Base-by-base conservation (phyloP, 2,888 invertebrate genomes). In the Pseudolycoriella hygida region DNA sequence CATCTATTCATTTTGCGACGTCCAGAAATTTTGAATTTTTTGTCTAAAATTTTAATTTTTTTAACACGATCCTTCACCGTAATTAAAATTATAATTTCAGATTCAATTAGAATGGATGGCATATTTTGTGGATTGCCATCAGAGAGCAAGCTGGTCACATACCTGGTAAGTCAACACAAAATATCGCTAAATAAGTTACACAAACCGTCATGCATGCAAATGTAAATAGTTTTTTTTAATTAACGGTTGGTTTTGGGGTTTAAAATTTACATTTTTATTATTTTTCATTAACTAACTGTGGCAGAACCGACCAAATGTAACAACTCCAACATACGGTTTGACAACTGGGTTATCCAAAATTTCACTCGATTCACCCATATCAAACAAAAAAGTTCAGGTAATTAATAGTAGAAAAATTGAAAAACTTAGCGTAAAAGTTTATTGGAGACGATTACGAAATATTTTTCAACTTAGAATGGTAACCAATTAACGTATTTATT, bases 111-210 rank as follows among this genome's bases (percentile, higher is more conserved):
- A 51, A 84, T 84, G 84, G 84, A 84, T 71, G 80, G 80, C 51
- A 74, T 82, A 62, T 76, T 78, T 59, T 76, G 76, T 61, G 82
- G 81, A 57, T 73, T 85, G 56, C 85, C 85, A 42, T 78, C 84
- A 64, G 85, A 86, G 67, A 86, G 85, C 49, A 86, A 86, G 67
- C 69, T 86, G 60, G 83, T 80, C 48, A 84, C 83, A 49, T 86
- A 86, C 61, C 84, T 85, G 84, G 85, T 85, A 67, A 64, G 62
- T 34, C n/a, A 14, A 14, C 8, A 25, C 25, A 25, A 25, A 25
- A 25, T 25, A 25, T 25, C 25, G 5, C 4, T 25, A 25, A n/a
- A n/a, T n/a, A n/a, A n/a, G n/a, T n/a, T n/a, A n/a, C n/a, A 25
- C 25, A 25, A 25, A 25, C 4, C 8, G 15, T 14, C 15, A 14